These are phyloP conservation scores for Phalanger gymnotis DNA, from an alignment of 2,797 vertebrate species.

Conservation along the genomic window DNA sequence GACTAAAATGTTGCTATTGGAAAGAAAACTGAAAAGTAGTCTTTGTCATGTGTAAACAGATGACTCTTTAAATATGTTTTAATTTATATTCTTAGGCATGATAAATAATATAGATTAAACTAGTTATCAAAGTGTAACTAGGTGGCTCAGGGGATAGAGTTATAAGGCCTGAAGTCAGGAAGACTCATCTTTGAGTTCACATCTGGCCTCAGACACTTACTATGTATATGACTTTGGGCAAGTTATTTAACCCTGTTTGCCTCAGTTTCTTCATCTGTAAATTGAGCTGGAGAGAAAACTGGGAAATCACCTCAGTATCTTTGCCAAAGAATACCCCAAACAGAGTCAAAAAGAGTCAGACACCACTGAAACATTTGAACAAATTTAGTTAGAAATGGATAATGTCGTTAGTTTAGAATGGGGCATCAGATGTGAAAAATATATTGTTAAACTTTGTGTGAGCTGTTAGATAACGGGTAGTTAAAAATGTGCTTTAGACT, in stretches of 20 bases:
- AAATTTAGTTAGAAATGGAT: constrained; percentile 5
- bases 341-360: too few relatives aligned
- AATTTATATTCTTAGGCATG: background rate
- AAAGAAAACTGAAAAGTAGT: constrained; percentile 13
- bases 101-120: background rate
- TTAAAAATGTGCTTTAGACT: background rate
- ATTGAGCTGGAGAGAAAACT: background rate
- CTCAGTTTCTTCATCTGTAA: background rate
- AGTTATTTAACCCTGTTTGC: background rate
- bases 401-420: constrained; percentile 37
- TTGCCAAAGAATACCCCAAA: background rate
- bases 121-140: background rate
- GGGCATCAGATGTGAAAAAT: background rate
- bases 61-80: constrained; percentile 1
- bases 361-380: too few relatives aligned
- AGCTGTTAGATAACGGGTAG: background rate
- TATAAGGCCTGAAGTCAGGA: background rate
- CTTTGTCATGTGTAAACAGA: background rate
- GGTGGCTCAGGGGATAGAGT: background rate
- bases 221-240: background rate
- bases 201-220: background rate
- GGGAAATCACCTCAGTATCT: background rate
- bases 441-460: background rate
- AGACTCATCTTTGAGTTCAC: background rate
- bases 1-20: background rate